Conservation (phyloP, 2,888 invertebrate species). For the Poecilobothrus nobilitatus region DNA sequence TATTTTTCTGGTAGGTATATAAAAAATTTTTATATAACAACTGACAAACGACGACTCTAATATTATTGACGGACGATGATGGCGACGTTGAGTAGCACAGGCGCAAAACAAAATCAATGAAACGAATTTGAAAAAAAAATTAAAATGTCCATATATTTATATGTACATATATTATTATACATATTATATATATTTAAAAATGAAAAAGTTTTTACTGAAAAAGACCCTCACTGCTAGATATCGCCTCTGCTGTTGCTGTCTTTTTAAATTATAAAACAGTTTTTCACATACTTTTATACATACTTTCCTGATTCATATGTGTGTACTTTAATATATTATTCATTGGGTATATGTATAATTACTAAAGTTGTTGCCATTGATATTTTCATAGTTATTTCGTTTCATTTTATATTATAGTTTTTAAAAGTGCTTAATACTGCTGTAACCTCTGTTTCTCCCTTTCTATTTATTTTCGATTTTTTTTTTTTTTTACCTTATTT, state of each 20-base stretch:
- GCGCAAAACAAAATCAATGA: not conserved
- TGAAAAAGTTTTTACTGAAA: not conserved
- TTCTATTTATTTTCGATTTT: not conserved
- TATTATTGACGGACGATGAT: not conserved
- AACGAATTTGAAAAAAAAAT: not conserved
- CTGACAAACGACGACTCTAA: not conserved
- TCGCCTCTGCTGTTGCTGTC: not conserved
- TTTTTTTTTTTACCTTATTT: not conserved
- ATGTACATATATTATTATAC: not conserved
- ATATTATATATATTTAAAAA: not conserved
- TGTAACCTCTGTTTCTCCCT: not conserved
- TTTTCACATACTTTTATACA: too few species aligned
- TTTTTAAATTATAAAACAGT: not conserved
- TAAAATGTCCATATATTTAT: not conserved
- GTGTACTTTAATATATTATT: too few species aligned
- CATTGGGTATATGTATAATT: not conserved
- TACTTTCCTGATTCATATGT: too few species aligned
- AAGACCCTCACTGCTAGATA: conserved; percentile 1
- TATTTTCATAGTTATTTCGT: not conserved
- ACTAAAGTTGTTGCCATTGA: not conserved
- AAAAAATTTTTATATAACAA: not conserved
- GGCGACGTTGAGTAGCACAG: not conserved
- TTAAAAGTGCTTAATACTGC: too few species aligned
- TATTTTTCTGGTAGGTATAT: too few species aligned
- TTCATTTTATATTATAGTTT: not conserved